Percentiles rank a stretch among this genome's conserved stretches.
Conservation (phyloP, 2,888 invertebrate species). For the Entomobrya multifasciata region DNA sequence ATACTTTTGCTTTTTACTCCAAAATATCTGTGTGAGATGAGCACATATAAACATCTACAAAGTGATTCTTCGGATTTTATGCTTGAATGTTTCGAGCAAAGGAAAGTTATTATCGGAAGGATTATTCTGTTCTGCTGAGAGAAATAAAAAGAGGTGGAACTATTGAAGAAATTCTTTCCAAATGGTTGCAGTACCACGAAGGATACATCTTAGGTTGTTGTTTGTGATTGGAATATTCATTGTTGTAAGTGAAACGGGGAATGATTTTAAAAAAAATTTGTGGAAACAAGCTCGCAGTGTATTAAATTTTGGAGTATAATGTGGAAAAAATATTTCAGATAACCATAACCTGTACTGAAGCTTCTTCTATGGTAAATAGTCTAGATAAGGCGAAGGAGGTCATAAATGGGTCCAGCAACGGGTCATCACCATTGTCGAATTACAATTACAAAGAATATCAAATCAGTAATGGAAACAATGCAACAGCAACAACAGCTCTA, state of each 20-base stretch:
- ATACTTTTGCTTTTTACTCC: not conserved
- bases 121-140: not conserved
- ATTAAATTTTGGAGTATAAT: not conserved
- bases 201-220: conserved; percentile 34
- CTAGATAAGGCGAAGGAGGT: conserved; percentile 21
- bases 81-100: conserved; percentile 42
- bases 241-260: conserved; percentile 41
- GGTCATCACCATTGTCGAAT: not conserved
- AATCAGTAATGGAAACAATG: not conserved
- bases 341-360: conserved; percentile 23
- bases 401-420: conserved; percentile 17
- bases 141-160: not conserved
- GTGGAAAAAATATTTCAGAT: conserved; percentile 43
- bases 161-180: conserved; percentile 31
- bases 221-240: conserved; percentile 48
- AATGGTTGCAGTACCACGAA: conserved; percentile 60
- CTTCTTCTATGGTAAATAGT: conserved; percentile 48
- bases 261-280: conserved; percentile 3
- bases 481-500: conserved; percentile 2
- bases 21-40: conserved; percentile 51
- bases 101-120: not conserved
- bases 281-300: not conserved
- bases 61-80: conserved; percentile 34
- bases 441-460: not conserved
- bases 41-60: not conserved